Evolutionary conservation across 2,113 vertebrate genomes (phyloP), one percentile per base, ranked within the genome.

Genomic region (zebrafish (Danio rerio)): DNA sequence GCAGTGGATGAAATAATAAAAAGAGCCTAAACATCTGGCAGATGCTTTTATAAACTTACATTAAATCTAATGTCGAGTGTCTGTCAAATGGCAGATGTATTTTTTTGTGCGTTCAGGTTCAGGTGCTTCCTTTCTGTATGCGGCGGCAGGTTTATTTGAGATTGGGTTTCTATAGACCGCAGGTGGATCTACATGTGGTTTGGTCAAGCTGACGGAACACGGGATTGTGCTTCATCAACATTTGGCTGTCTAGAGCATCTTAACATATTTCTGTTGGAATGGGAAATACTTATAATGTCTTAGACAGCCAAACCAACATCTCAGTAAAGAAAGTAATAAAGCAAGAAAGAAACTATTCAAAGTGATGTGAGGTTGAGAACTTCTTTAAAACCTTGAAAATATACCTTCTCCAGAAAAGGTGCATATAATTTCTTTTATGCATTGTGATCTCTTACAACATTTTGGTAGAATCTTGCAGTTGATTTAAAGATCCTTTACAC

Each of bases 191-290:
- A 72, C 20, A 53, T 72, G 47, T 71, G 70, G 52, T 43, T 74
- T 56, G 3, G 52, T 56, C 40, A 74, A 56, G 31, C 16, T 18
- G 6, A 56, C 42, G 52, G 31, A 74, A 11, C 52, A 43, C 42
- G 52, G 52, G 42, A 20, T 75, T 45, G 72, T 53, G 70, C 49
- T 73, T 73, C 50, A 40, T 75, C 55, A 45, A 75, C 72, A 75
- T 20, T 59, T 75, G 55, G 72, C 42, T 59, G 72, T 75, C 55
- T 75, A 45, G 31, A 74, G 40, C 72, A 74, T 74, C 40, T 58
- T 59, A 47, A 20, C 40, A 59, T 75, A 75, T 75, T 75, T 75
- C n/a, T 59, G 11, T 75, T 75, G 73, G 73, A 75, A 15, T 43
- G 45, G n/a, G 55, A 75, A 20, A 61, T 75, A 47, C 10, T 45